These are phyloP conservation scores for Thamnaconus septentrionalis DNA, from an alignment of 2,113 vertebrate species.

Conservation along the genomic window DNA sequence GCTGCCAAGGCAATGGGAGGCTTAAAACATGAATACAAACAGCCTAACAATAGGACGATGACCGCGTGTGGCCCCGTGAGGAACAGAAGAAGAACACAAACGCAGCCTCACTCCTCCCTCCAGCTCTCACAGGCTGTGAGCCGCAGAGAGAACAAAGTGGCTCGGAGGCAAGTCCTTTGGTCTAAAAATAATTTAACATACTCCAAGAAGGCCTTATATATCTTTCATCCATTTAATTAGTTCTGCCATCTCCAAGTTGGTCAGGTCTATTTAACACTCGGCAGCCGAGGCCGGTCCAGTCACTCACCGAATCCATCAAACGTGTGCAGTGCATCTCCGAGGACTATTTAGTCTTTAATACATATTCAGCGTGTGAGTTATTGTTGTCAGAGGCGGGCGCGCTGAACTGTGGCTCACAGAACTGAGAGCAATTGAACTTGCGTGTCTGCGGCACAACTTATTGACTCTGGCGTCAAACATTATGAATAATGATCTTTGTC, in stretches of 20 bases:
- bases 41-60: too few relatives aligned
- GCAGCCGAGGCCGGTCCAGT: slow-evolving; percentile 45
- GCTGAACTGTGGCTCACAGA: slow-evolving; percentile 42
- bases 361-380: slow-evolving; percentile 55
- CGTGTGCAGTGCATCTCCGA: slow-evolving; percentile 51
- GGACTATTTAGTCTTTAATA: slow-evolving; percentile 47
- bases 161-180: slow-evolving; percentile 60
- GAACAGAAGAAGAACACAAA: background rate
- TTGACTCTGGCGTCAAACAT: slow-evolving; percentile 50
- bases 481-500: slow-evolving; percentile 49
- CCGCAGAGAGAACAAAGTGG: slow-evolving; percentile 42
- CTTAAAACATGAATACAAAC: too few relatives aligned
- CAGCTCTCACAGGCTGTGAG: slow-evolving; percentile 1
- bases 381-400: slow-evolving; percentile 54
- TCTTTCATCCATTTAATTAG: slow-evolving; percentile 73
- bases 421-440: slow-evolving; percentile 42
- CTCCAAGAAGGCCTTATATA: slow-evolving; percentile 60
- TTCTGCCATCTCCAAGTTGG: slow-evolving; percentile 60
- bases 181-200: slow-evolving; percentile 70
- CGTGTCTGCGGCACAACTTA: slow-evolving; percentile 29
- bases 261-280: slow-evolving; percentile 57
- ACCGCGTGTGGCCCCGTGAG: too few relatives aligned
- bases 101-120: background rate
- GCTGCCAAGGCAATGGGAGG: too few relatives aligned
- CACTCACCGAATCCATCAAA: slow-evolving; percentile 49